Conservation (phyloP, 2,888 invertebrate genomes). For the Ormyrus nitidulus region DNA sequence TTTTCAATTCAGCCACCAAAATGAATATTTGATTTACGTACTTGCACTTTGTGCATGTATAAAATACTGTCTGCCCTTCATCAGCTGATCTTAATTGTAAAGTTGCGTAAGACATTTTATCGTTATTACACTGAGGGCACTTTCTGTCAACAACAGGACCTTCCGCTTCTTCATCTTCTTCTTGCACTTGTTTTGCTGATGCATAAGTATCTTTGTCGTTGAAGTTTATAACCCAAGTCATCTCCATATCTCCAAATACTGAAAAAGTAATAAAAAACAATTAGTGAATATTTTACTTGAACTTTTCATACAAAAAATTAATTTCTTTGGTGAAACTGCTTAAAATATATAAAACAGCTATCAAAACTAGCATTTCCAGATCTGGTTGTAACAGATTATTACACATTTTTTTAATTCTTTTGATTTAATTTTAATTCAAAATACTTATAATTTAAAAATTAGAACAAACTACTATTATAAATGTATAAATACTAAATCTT, state of each 20-base stretch:
- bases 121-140: constrained; percentile 92
- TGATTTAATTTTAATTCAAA: too few relatives aligned
- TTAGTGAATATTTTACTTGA: constrained; percentile 6
- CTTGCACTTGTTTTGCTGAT: constrained; percentile 68
- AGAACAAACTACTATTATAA: too few relatives aligned
- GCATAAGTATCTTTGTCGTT: constrained; percentile 78
- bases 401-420: too few relatives aligned
- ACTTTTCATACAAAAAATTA: not conserved
- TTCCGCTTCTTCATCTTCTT: constrained; percentile 77
- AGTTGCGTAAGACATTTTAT: constrained; percentile 96
- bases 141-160: constrained; percentile 88
- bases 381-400: too few relatives aligned
- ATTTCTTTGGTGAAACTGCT: too few relatives aligned
- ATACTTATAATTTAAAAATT: too few relatives aligned
- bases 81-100: constrained; percentile 96
- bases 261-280: not conserved
- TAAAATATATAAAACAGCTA: too few relatives aligned
- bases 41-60: constrained; percentile 96
- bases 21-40: constrained; percentile 74
- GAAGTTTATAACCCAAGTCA: constrained; percentile 84
- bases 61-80: constrained; percentile 99
- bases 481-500: too few relatives aligned
- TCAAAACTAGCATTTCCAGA: too few relatives aligned
- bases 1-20: not conserved
- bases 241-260: constrained; percentile 82